Evolutionary conservation across 2,888 invertebrate genomes (phyloP).

Genomic region (Hypomecis punctinalis): DNA sequence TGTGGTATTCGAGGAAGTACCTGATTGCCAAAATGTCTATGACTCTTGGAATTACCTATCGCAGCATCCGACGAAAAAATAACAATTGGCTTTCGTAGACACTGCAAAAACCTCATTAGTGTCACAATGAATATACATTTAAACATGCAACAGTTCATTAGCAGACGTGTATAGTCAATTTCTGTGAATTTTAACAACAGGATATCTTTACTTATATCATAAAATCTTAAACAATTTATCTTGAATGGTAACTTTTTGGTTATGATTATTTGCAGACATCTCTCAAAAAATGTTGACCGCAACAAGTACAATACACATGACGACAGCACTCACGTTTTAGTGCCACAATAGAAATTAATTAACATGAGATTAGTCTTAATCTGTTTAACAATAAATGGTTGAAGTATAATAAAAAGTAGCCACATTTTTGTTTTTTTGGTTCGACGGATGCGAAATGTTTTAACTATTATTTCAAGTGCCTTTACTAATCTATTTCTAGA

Average conservation of each 20-base stretch:
- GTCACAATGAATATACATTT: constrained; percentile 2
- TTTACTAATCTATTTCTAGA: no score
- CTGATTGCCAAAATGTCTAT: constrained; percentile 1
- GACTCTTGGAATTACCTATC: not conserved
- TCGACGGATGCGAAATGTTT: not conserved
- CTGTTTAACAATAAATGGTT: not conserved
- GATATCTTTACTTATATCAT: not conserved
- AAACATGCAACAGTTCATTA: not conserved
- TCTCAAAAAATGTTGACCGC: not conserved
- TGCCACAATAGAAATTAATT: constrained; percentile 10
- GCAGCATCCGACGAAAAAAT: not conserved
- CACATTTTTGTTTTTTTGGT: not conserved
- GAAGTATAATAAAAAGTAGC: not conserved
- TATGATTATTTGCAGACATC: not conserved
- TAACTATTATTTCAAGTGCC: not conserved
- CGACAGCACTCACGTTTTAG: not conserved
- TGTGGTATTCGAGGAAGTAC: not conserved
- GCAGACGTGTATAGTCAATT: constrained; percentile 13
- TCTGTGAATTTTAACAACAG: constrained; percentile 13
- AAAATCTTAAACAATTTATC: no score
- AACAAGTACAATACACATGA: not conserved
- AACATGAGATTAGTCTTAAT: constrained; percentile 6
- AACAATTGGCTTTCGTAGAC: constrained; percentile 6
- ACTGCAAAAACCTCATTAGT: constrained; percentile 8
- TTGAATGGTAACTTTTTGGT: not conserved